Base-by-base conservation (phyloP, 2,888 invertebrate species). In the Sarcophaga rosellei region DNA sequence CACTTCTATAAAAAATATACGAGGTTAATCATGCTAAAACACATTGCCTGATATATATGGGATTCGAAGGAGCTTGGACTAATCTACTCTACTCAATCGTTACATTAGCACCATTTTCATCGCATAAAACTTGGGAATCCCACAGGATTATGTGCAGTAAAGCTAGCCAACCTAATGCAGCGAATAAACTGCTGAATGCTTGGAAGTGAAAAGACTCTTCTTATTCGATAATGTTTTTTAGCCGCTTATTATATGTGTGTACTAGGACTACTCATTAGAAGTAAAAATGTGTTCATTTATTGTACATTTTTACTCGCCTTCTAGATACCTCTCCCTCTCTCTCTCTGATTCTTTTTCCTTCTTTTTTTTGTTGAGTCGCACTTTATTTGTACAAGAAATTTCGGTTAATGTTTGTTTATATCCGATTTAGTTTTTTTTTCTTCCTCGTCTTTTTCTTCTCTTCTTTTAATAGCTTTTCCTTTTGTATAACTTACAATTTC, bases 311-410 rank as follows among this genome's bases (percentile, higher is more conserved):
- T 8, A 35, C 2, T 35, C 0, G 1, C 2, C 2, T 35, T 35
- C 35, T 35, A 35, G 6, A 1, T 35, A 0, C 35, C 35, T 25
- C 25, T 25, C 25, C 4, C 25, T 25, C 25, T 25, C 6, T 35
- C 35, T 12, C 47, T 47, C 15, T 47, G 15, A 15, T 15, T 47
- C 11, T 53, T 53, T 3, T 17, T 17, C 15, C 15, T 15, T 15
- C 17, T 17, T 12, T 17, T 3, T 53, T 53, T 53, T 12, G 53
- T 17, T 15, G 15, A 53, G 53, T 44, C 12, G 65, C 35, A 61
- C 73, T 61, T 73, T 73, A 73, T 73, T 61, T 62, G 73, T 44
- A 62, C 21, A 62, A 61, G 17, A 73, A 73, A 61, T 73, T 73
- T 62, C 44, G 62, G 35, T 62, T 73, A 73, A 62, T 73, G 73